phyloP scores from a whole-genome alignment of 2,113 vertebrate species.

The Zapornia atra region DNA sequence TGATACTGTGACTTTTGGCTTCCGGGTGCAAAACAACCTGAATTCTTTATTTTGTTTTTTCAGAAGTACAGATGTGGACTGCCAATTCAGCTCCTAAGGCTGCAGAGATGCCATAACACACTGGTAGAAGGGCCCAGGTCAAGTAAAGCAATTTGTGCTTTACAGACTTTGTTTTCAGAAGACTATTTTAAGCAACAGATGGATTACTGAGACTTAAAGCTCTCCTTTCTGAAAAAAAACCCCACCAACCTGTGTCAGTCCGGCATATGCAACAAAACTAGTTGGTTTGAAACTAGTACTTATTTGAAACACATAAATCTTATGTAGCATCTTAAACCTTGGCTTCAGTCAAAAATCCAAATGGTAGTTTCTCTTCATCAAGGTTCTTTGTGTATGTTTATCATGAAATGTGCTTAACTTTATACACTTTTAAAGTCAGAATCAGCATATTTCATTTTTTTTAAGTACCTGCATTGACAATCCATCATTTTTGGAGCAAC shows the following conservation, averaged over 20 bases:
- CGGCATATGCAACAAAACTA: neutral
- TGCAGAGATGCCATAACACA: neutral
- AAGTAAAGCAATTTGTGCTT: neutral
- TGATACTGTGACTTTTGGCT: neutral
- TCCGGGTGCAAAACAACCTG: neutral
- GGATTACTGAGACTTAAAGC: neutral
- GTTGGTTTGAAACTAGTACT: neutral
- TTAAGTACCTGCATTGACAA: neutral
- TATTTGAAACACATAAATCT: neutral
- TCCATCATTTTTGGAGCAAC: neutral
- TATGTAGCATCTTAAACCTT: accelerated
- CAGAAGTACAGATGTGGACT: neutral
- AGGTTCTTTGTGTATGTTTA: neutral
- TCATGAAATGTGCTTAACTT: neutral
- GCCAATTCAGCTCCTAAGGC: neutral
- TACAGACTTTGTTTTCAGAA: neutral
- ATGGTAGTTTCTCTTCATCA: neutral
- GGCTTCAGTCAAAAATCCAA: neutral
- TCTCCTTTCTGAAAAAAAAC: neutral
- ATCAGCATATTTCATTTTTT: neutral
- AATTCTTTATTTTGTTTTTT: neutral
- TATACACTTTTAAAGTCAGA: neutral
- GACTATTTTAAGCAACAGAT: neutral
- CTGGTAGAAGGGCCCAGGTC: neutral
- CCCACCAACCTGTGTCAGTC: neutral